phyloP scores from a whole-genome alignment of 2,888 invertebrate species.

The Plagiodera versicolora region DNA sequence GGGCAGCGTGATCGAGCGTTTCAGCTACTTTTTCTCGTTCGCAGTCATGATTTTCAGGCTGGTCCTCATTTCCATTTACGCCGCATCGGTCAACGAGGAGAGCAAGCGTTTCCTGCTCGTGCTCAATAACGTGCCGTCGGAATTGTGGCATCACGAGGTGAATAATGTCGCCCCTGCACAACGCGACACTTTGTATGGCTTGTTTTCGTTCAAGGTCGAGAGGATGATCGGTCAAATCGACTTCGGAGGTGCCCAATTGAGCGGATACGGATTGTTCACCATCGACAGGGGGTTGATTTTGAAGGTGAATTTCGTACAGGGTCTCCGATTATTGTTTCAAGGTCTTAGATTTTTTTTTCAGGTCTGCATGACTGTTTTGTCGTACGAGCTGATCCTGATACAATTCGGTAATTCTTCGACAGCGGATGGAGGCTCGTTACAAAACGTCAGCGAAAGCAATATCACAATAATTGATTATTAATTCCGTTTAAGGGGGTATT shows the following conservation, averaged over 20 bases:
- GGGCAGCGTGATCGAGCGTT: constrained; percentile 53
- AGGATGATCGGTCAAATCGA: constrained; percentile 40
- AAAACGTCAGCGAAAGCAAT: neutral
- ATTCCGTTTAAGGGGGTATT: neutral
- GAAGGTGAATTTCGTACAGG: constrained; percentile 37
- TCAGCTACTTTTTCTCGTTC: constrained; percentile 67
- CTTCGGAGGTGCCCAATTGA: constrained; percentile 37
- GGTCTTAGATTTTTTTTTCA: constrained; percentile 32
- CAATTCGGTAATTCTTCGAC: constrained; percentile 38
- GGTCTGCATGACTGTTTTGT: constrained; percentile 47
- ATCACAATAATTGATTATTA: too few species aligned
- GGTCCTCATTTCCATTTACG: constrained; percentile 52
- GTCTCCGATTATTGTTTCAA: neutral
- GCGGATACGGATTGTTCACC: constrained; percentile 44
- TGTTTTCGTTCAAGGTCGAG: constrained; percentile 36
- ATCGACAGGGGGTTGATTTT: constrained; percentile 44
- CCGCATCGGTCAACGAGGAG: constrained; percentile 46
- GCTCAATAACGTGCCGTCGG: constrained; percentile 64
- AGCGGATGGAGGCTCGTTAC: neutral
- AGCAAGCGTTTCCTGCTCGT: constrained; percentile 52
- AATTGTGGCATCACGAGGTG: constrained; percentile 67
- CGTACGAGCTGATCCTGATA: constrained; percentile 47
- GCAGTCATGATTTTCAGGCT: constrained; percentile 64
- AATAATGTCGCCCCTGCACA: constrained; percentile 1
- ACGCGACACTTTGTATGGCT: neutral